Conservation (phyloP, 2,113 vertebrate species). For the Atlantisia rogersi region DNA sequence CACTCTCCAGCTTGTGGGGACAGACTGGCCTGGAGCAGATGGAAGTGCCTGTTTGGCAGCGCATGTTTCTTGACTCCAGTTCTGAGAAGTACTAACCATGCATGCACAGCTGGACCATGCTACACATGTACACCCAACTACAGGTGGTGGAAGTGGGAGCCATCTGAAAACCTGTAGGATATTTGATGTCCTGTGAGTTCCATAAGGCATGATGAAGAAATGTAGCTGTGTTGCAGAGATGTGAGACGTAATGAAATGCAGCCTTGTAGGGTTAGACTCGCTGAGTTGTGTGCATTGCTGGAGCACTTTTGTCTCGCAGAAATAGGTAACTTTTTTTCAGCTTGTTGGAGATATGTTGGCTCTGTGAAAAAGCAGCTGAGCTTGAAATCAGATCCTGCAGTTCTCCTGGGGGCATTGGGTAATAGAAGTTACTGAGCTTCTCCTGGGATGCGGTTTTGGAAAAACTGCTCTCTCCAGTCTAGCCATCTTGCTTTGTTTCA, state of each 20-base stretch:
- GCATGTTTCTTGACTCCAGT: fast-evolving
- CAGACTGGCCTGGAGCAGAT: neutral
- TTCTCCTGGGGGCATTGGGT: neutral
- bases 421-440: neutral
- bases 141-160: neutral
- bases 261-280: fast-evolving
- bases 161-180: neutral
- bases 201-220: neutral
- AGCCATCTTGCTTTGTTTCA: neutral
- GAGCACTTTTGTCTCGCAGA: neutral
- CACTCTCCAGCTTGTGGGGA: neutral
- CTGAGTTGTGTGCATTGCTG: neutral
- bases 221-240: neutral
- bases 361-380: neutral
- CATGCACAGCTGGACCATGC: fast-evolving
- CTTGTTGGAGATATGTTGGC: neutral
- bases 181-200: neutral
- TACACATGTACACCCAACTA: neutral
- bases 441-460: neutral
- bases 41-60: neutral
- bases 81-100: neutral
- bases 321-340: neutral
- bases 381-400: neutral
- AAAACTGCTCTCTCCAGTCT: neutral
- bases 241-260: neutral